Evolutionary conservation across 1,140 invertebrate species (phyloP), one percentile per base, ranked within the genome.

Genomic region (Delia radicum): DNA sequence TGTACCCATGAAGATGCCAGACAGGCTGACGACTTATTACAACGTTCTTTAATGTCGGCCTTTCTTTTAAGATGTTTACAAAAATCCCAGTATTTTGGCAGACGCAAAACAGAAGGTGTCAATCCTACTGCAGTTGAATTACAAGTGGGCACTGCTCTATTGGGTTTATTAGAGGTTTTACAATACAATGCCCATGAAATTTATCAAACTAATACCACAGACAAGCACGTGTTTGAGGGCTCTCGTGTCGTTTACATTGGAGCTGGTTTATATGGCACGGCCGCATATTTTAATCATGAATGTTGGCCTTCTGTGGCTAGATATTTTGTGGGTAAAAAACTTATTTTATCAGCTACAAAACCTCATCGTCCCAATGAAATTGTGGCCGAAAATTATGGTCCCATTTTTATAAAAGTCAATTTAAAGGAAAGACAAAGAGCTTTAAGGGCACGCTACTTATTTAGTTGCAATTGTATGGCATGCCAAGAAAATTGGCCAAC

Each of bases 171-270:
- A 2, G 93, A 95, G 87, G 89, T 95, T 65, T 84, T 96, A 2
- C 95, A 96, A 78, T 97, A 95, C 86, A 96, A 96, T 87, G 94
- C 94, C 1, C 95, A 96, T 84, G 94, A 96, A 87, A 91, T 96
- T n/a, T 93, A 91, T 76, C 94, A 96, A 81, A 91, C 93, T 0
- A 80, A 89, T 1, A 81, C 90, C 10, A 87, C 85, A 8, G 82
- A 83, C 4, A 79, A 88, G 12, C 89, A 91, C 77, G 81, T 81
- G 75, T 90, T 93, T 79, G 86, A 86, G 55, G 88, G 89, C 46
- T 86, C 89, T 55, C 89, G 91, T 85, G 87, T 89, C 26, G 78
- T 88, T 0, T 91, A 92, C 79, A 85, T 94, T n/a, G 95, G 93
- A 1, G 91, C 95, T 3, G 95, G 90, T 5, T 89, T 96, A 26